A percentile compares a stretch with the other conserved stretches of the same genome.
Conservation (phyloP, 2,888 invertebrate species). For the Masnerella sp. region DNA sequence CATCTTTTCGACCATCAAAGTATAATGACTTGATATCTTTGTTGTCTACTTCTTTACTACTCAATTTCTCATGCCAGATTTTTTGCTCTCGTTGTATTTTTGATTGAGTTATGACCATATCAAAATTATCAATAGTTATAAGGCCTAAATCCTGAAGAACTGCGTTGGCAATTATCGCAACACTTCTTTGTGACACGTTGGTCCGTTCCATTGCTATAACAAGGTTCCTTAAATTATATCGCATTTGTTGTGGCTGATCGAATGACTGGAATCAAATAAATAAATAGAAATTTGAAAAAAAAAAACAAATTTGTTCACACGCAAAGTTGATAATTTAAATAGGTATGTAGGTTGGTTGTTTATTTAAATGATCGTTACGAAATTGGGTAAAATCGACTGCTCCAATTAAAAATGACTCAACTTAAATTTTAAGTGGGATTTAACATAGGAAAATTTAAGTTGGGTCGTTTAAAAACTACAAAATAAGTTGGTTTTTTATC, state of each 20-base stretch:
- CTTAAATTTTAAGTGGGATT: too few relatives aligned
- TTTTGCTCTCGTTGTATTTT: slow-evolving; percentile 60
- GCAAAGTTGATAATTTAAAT: too few relatives aligned
- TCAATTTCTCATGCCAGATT: slow-evolving; percentile 9
- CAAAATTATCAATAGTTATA: slow-evolving; percentile 53
- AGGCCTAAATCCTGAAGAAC: slow-evolving; percentile 57
- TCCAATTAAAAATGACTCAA: too few relatives aligned
- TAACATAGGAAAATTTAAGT: too few relatives aligned
- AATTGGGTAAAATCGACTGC: too few relatives aligned
- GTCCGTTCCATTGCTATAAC: slow-evolving; percentile 14
- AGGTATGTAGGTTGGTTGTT: too few relatives aligned
- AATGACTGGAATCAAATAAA: too few relatives aligned
- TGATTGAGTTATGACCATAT: slow-evolving; percentile 56
- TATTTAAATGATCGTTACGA: too few relatives aligned
- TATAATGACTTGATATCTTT: slow-evolving; percentile 9
- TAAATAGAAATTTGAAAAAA: too few relatives aligned
- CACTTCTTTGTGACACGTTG: slow-evolving; percentile 41
- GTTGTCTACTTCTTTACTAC: neutral
- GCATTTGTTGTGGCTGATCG: slow-evolving; percentile 10
- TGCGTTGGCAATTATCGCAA: slow-evolving; percentile 56
- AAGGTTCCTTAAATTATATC: neutral
- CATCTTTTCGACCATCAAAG: slow-evolving; percentile 63
- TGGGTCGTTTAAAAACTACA: too few relatives aligned
- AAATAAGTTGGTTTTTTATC: too few relatives aligned
- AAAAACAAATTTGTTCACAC: too few relatives aligned